Base-by-base conservation (phyloP, 1,140 invertebrate genomes). In the Drosophila quadrilineata region DNA sequence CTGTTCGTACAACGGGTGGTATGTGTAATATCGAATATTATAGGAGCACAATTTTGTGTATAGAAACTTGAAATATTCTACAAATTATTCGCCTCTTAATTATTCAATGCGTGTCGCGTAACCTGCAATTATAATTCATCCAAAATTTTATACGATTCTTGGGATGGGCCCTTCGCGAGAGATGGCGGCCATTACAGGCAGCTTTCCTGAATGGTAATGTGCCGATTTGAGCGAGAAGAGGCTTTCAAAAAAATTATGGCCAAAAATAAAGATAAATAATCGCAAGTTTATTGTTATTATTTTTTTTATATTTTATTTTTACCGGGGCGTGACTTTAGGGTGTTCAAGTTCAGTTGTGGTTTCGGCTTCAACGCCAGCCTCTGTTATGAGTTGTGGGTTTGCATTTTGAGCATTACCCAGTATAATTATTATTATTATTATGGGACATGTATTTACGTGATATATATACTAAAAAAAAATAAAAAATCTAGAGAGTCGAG, bases 301-400 rank as follows among this genome's bases (percentile, higher is more conserved):
- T 64, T 62, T 43, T 52, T 29, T n/a, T n/a, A n/a, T n/a, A n/a
- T n/a, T n/a, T n/a, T n/a, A n/a, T n/a, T n/a, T n/a, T n/a, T n/a
- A n/a, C n/a, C 36, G 66, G 66, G 58, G 79, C 77, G 77, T 84
- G 77, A 84, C 79, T 85, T 85, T 79, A 50, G 74, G 70, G 79
- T 84, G 79, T 64, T 84, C n/a, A n/a, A n/a, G n/a, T n/a, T n/a
- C n/a, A 66, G 36, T 72, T 63, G 19, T 41, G 59, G 52, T 72
- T 59, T 64, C 21, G 10, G 43, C 36, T 60, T 40, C 45, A 48
- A 36, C 29, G 35, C 41, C 10, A 26, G 35, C 40, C n/a, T 65
- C 31, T 31, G 36, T 58, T 77, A 57, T 50, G 33, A 71, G 45
- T 67, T 21, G 36, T n/a, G 19, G 16, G 8, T 36, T 70, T 70